Percentiles rank a stretch among this genome's conserved stretches.
Evolutionary conservation across 1,140 invertebrate species (phyloP).

Genomic region (Hyphantria cunea): DNA sequence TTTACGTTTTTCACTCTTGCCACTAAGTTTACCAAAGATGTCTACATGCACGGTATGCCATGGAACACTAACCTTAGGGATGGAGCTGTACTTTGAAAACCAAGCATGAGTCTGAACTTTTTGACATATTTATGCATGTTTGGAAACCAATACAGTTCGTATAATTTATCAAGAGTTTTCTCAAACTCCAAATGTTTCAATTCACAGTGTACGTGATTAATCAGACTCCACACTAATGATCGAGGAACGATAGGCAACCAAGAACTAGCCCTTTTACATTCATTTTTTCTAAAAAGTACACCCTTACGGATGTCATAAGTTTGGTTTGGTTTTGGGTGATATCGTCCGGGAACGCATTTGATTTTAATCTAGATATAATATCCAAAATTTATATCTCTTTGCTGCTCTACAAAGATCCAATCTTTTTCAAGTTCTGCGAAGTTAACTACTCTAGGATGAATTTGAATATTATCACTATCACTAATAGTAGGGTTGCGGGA

Average conservation of each 20-base stretch:
- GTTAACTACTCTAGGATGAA: background rate
- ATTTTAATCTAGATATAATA: background rate
- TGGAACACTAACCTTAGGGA: too few species aligned
- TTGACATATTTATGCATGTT: conserved; percentile 39
- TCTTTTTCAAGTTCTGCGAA: conserved; percentile 2
- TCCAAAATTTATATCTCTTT: too few species aligned
- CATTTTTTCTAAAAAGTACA: conserved; percentile 5
- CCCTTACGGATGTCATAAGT: conserved; percentile 1
- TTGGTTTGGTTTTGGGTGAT: background rate
- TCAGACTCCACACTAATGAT: conserved; percentile 12
- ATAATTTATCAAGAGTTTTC: conserved; percentile 38
- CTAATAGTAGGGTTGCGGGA: conserved; percentile 3
- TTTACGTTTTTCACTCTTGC: too few species aligned
- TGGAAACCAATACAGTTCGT: conserved; percentile 42
- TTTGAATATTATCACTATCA: background rate
- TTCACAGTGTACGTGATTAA: conserved; percentile 34
- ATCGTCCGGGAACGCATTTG: background rate
- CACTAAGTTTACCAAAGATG: too few species aligned
- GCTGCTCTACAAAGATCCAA: conserved; percentile 6
- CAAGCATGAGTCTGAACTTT: conserved; percentile 40
- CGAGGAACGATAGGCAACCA: background rate
- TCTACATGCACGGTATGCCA: too few species aligned
- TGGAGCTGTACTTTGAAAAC: conserved; percentile 33
- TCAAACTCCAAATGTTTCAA: conserved; percentile 34
- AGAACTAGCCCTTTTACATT: background rate